Evolutionary conservation across 2,888 invertebrate genomes (phyloP), one percentile per base, ranked within the genome.

Genomic region (Dasypolia templi): DNA sequence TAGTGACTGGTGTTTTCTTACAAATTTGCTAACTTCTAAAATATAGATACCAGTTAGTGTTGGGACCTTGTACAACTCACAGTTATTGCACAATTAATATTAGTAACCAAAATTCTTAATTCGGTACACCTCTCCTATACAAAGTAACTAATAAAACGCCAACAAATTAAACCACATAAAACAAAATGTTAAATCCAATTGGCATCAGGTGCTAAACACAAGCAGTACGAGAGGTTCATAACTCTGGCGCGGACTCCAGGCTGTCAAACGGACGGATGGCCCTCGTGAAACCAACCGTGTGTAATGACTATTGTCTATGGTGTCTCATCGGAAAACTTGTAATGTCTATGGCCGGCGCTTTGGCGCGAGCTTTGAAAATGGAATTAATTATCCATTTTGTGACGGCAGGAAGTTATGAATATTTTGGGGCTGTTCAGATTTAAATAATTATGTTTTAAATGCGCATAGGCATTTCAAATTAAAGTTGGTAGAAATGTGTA

Each of bases 261-360:
- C 87, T 87, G 80, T 87, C 87, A 87, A 77, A 81, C 39, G 66
- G 92, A 81, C 39, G 66, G 92, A 92, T 92, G 91, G 93, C 93
- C 93, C 94, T 94, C 93, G 91, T 91, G 91, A 93, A 93, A 90
- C 94, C 94, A 90, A 80, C 93, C 95, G 93, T 94, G 93, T 92
- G 92, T 94, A 95, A 95, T 95, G 93, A 93, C 91, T 93, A 92
- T 95, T 95, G 95, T 95, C 95, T 95, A 93, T 93, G 95, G 94
- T 92, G 96, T 94, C 93, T 94, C 95, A 94, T 95, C 94, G 94
- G 94, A 94, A 94, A 95, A 95, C 94, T 94, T 95, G 93, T 95
- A 94, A 95, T 95, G 94, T 95, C 93, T 92, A 93, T 93, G 95
- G 93, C 91, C 53, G 67, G 26, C 53, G 71, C 59, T 73, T 72